A percentile compares a stretch with the other conserved stretches of the same genome.
phyloP scores from a whole-genome alignment of 2,888 invertebrate species.

The Andricus quercusramuli region DNA sequence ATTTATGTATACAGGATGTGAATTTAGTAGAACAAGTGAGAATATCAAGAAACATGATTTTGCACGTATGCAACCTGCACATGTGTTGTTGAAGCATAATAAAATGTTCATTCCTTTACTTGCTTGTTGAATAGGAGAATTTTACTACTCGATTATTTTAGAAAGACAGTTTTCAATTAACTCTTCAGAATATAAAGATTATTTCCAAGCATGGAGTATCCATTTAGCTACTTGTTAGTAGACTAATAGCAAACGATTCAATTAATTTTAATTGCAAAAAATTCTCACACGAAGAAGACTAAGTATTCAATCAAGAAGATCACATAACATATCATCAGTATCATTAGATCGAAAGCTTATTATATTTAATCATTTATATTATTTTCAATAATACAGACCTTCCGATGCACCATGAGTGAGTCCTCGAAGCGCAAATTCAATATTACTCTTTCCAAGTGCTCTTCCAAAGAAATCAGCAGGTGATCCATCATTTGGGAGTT shows the following conservation, averaged over 20 bases:
- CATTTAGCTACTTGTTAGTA: background rate
- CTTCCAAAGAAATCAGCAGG: constrained; percentile 72
- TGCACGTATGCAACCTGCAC: background rate
- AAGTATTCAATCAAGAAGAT: background rate
- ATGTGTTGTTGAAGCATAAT: background rate
- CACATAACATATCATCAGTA: too few relatives aligned
- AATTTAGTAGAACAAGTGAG: background rate
- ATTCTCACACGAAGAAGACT: background rate
- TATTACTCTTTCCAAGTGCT: constrained; percentile 70
- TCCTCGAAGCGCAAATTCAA: constrained; percentile 67
- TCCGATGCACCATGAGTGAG: constrained; percentile 71
- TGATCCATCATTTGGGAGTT: constrained; percentile 71
- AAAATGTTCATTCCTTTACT: background rate
- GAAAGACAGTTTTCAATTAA: constrained; percentile 25
- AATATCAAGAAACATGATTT: constrained; percentile 2
- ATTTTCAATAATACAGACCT: constrained; percentile 62
- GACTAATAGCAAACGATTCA: background rate
- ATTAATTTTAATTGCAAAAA: background rate
- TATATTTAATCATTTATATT: background rate
- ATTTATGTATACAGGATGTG: constrained; percentile 8
- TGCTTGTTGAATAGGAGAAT: background rate
- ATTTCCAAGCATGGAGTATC: background rate
- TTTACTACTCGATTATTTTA: background rate
- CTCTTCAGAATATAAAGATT: background rate
- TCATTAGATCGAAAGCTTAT: too few relatives aligned